Evolutionary conservation across 2,888 invertebrate genomes (phyloP), one percentile per base, ranked within the genome.

Genomic region (Limnephilus marmoratus): DNA sequence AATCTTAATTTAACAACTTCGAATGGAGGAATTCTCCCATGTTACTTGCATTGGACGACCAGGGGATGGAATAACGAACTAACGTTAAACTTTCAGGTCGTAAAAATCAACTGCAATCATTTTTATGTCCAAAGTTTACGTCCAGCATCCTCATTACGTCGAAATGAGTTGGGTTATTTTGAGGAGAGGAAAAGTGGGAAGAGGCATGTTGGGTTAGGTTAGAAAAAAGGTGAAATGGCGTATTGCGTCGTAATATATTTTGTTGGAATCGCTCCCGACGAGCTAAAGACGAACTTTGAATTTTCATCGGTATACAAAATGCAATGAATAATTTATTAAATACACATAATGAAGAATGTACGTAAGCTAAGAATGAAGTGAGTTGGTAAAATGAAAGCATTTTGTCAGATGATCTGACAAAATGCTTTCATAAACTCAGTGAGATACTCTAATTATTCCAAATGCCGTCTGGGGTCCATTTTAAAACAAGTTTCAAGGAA

Each of bases 51-150:
- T 37, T 83, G 83, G 24, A 41, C 83, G 18, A 24, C 41, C 83
- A n/a, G 37, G 37, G 37, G 83, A 34, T 34, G 83, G 37, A 83
- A 83, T 34, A 15, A 83, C 34, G 37, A 37, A 83, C 68, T 68
- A 24, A 24, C 83, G 37, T 83, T 86, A 86, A 86, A 86, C 29
- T 86, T 86, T 86, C 45, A n/a, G 86, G 29, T 86, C 86, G 86
- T 86, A 86, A 86, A 86, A 86, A 86, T 86, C 41, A 86, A 45
- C 41, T 45, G 45, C 45, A 68, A 68, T 68, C 68, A 68, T 68
- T 41, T 83, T 34, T 37, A 83, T 83, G 37, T 37, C 37, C 37
- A 83, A 86, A 86, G n/a, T 86, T 86, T 45, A 86, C 41, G 34
- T 83, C 31, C 83, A 37, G 83, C 83, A 41, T 83, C 83, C 83